A percentile compares a stretch with the other conserved stretches of the same genome.
Conservation (phyloP, 2,888 invertebrate genomes). For the Tridacna crocea region DNA sequence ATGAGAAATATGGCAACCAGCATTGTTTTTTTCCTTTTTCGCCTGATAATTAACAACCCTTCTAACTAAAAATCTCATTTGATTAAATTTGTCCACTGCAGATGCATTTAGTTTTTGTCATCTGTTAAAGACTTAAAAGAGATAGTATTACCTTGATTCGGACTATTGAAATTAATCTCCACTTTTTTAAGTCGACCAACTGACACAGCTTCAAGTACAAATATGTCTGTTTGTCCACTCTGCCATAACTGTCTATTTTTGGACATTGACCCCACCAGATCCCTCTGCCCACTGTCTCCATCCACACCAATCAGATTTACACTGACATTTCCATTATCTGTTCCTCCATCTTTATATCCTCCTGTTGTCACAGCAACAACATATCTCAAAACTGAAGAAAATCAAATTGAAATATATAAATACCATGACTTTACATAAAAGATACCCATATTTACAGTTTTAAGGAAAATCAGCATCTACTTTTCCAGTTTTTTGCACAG, state of each 20-base stretch:
- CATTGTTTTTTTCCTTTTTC: not conserved
- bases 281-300: slow-evolving; percentile 79
- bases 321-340: slow-evolving; percentile 74
- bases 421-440: not conserved
- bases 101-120: not conserved
- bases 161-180: slow-evolving; percentile 66
- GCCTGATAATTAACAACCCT: not conserved
- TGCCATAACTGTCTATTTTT: slow-evolving; percentile 65
- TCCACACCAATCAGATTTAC: slow-evolving; percentile 77
- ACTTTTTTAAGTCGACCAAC: slow-evolving; percentile 78
- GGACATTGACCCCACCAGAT: slow-evolving; percentile 57
- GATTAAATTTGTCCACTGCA: not conserved
- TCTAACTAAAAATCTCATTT: not conserved
- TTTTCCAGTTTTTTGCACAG: no score
- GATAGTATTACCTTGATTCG: slow-evolving; percentile 41
- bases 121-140: not conserved
- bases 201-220: slow-evolving; percentile 80
- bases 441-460: not conserved
- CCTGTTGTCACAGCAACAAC: slow-evolving; percentile 80
- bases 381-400: slow-evolving; percentile 76
- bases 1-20: not conserved
- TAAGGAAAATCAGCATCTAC: not conserved
- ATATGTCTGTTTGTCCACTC: slow-evolving; percentile 78
- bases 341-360: slow-evolving; percentile 73
- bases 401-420: not conserved